These are phyloP conservation scores for Oasisia sp. DNA, from an alignment of 2,888 invertebrate genomes.

Conservation along the genomic window DNA sequence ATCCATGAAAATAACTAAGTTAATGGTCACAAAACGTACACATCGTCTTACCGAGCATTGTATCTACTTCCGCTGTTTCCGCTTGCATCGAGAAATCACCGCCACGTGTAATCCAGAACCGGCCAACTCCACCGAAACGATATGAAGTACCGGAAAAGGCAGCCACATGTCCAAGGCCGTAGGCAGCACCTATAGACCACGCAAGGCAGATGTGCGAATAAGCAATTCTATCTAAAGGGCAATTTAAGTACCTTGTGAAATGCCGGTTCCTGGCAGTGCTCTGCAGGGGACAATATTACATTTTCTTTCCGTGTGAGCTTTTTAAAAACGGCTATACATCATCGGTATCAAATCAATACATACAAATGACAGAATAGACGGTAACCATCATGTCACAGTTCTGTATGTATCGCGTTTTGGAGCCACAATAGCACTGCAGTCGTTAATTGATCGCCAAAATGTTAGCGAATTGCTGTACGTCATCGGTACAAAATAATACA, in stretches of 20 bases:
- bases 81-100: too few species aligned
- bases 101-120: too few species aligned
- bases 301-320: not conserved
- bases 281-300: not conserved
- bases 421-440: not conserved
- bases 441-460: not conserved
- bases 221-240: too few species aligned
- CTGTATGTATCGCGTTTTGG: not conserved
- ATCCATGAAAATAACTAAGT: too few species aligned
- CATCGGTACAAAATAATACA: not conserved
- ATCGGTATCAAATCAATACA: not conserved
- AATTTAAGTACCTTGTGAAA: not conserved
- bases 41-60: too few species aligned
- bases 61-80: too few species aligned
- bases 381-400: not conserved
- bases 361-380: not conserved
- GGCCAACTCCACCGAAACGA: too few species aligned
- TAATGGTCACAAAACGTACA: not conserved
- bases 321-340: not conserved
- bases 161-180: too few species aligned
- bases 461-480: not conserved
- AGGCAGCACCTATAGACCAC: too few species aligned
- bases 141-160: too few species aligned
- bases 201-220: too few species aligned
- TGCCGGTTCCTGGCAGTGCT: not conserved